Conservation (phyloP, 2,113 vertebrate species). For the Calonectris borealis region DNA sequence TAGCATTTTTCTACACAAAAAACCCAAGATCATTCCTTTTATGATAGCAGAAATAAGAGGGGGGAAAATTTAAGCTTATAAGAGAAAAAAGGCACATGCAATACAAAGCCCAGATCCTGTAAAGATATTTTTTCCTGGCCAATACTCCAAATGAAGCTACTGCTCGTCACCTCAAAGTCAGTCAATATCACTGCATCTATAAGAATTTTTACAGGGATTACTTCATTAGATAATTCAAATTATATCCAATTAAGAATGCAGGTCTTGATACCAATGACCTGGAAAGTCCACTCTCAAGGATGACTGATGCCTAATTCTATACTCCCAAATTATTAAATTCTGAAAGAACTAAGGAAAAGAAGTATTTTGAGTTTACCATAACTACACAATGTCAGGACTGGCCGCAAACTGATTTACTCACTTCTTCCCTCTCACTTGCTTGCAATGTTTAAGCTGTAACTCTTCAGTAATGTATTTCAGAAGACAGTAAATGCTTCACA, state of each 20-base stretch:
- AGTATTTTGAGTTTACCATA: background rate
- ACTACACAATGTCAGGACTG: background rate
- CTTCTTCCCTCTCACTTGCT: background rate
- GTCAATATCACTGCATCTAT: background rate
- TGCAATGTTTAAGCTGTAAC: background rate
- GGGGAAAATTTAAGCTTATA: background rate
- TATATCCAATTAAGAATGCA: background rate
- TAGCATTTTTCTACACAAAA: background rate
- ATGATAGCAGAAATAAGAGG: background rate
- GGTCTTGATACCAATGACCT: background rate
- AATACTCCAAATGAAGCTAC: background rate
- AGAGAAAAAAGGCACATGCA: background rate
- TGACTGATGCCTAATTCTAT: background rate
- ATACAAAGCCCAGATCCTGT: background rate
- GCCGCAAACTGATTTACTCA: background rate
- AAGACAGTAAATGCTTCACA: slow-evolving; percentile 15
- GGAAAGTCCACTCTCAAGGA: background rate
- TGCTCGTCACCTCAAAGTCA: background rate
- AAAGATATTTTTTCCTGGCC: background rate
- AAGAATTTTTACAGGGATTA: background rate
- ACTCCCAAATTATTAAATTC: background rate
- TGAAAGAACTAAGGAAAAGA: background rate
- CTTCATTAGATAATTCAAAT: background rate
- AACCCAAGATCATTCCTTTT: fast-evolving
- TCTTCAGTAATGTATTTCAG: background rate